Base-by-base conservation (phyloP, 2,888 invertebrate species). In the Syrphus vitripennis region DNA sequence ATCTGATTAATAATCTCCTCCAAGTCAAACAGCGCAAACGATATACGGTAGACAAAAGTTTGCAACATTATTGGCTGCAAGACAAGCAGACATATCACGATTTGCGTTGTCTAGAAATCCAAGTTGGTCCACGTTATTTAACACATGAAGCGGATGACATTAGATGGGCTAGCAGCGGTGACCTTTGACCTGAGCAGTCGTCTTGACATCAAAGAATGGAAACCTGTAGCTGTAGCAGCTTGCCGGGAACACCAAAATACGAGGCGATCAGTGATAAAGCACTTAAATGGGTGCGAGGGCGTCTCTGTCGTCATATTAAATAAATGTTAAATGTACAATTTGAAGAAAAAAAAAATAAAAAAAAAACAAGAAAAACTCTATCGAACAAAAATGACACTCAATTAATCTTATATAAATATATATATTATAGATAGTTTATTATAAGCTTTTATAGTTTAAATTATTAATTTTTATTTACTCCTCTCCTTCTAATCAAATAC, bases 11-110 rank as follows among this genome's bases (percentile, higher is more conserved):
- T 93, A 98, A 98, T 93, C 94, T 99, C 90, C 95, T 99, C 83
- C 99, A 99, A 96, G 99, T 98, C 88, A 98, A 98, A 93, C 97
- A 97, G 92, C 95, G 98, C 90, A 98, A 98, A 93, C 95, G 99
- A 26, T 98, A 96, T 90, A 98, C 98, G 0, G 98, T 98, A 75
- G 99, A 99, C 93, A 99, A 99, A 93, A 97, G 98, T 79, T 94
- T 98, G 87, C 95, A 95, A 89, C 99, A 99, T 93, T 95, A 96
- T 88, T 99, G 99, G 99, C 95, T 99, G 88, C 99, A 99, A 95
- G 98, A 98, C 92, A 96, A 96, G 91, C 96, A 97, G 92, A 98
- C 98, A 5, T 99, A 99, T 98, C 95, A 95, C 89, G 99, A 99
- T 93, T 94, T 99, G 90, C 95, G 98, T 72, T 95, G 95, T 89